Evolutionary conservation across 2,797 vertebrate genomes (phyloP).

Genomic region (Xenops minutus): DNA sequence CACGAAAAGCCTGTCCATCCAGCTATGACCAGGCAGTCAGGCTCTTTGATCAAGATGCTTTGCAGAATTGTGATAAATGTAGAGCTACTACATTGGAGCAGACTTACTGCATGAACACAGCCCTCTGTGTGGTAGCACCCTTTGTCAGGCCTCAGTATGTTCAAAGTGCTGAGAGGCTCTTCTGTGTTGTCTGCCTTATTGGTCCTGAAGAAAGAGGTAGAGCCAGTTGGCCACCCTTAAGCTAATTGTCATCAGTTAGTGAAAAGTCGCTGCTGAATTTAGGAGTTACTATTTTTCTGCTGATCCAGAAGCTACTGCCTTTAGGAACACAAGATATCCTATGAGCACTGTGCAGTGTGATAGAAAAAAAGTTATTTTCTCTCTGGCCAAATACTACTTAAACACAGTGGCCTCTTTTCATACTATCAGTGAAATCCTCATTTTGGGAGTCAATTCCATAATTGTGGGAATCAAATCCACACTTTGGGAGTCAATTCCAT

Average conservation of each 20-base stretch:
- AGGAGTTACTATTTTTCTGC: not conserved
- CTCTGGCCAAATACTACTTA: not conserved
- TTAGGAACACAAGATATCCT: not conserved
- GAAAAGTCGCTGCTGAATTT: not conserved
- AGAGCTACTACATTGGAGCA: not conserved
- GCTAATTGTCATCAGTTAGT: accelerated
- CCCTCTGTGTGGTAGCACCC: not conserved
- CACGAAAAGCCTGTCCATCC: not conserved
- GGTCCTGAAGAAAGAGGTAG: not conserved
- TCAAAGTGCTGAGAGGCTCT: not conserved
- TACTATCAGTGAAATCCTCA: not conserved
- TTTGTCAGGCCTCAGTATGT: not conserved
- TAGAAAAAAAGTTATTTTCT: not conserved
- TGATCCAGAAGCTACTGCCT: not conserved
- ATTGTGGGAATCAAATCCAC: too few relatives aligned
- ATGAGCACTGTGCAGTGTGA: not conserved
- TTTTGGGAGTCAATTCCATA: too few relatives aligned
- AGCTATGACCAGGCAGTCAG: not conserved
- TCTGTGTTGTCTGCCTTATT: not conserved
- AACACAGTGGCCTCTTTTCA: accelerated
- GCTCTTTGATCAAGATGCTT: not conserved
- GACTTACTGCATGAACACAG: not conserved
- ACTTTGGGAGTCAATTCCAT: too few relatives aligned
- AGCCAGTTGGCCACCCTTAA: not conserved
- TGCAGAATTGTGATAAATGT: not conserved